Evolutionary conservation across 2,888 invertebrate genomes (phyloP).

Genomic region (Callinectes sapidus): DNA sequence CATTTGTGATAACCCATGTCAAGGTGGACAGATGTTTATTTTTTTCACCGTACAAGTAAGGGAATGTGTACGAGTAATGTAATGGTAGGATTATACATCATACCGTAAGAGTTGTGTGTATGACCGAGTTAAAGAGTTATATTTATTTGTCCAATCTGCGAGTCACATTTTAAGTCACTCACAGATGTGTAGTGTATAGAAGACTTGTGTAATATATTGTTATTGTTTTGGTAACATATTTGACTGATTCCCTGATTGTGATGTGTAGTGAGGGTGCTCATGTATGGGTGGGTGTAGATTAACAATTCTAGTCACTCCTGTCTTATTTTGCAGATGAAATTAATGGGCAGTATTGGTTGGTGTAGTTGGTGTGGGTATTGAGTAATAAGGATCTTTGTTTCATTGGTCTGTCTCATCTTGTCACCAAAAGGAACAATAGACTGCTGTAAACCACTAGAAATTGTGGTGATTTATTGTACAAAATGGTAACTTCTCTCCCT

Average conservation of each 20-base stretch:
- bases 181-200: conserved; percentile 10
- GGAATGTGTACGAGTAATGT: not conserved
- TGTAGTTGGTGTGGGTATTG: too few relatives aligned
- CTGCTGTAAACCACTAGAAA: too few relatives aligned
- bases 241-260: conserved; percentile 9
- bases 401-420: too few relatives aligned
- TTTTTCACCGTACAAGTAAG: not conserved
- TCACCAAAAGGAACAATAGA: too few relatives aligned
- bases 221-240: conserved; percentile 17
- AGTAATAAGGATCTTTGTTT: too few relatives aligned
- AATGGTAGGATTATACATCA: not conserved
- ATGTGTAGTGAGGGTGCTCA: not conserved
- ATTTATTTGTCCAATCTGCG: conserved; percentile 11
- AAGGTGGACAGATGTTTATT: conserved; percentile 15
- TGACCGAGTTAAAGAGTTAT: not conserved
- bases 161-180: not conserved
- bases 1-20: not conserved
- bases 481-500: too few relatives aligned
- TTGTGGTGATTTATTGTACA: too few relatives aligned
- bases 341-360: not conserved
- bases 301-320: not conserved
- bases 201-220: conserved; percentile 2
- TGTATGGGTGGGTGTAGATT: not conserved
- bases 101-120: not conserved
- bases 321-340: not conserved